These are phyloP conservation scores for Orcinus orca DNA, from an alignment of 2,113 vertebrate genomes.

Conservation along the genomic window DNA sequence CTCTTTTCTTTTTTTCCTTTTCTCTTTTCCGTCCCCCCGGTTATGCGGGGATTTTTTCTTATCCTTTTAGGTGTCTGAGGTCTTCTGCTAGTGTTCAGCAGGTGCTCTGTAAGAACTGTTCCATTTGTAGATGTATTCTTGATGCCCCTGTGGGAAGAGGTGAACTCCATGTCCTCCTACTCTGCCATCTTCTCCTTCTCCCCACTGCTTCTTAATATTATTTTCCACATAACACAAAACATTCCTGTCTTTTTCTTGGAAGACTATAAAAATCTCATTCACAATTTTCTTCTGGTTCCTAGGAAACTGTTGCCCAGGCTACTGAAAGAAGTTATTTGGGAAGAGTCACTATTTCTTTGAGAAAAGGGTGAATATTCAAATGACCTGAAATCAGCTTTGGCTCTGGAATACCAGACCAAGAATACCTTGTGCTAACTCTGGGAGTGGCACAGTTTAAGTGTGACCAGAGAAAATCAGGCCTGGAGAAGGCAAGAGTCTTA, in stretches of 20 bases:
- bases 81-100: background rate
- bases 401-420: background rate
- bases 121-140: background rate
- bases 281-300: constrained; percentile 32
- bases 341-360: background rate
- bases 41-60: background rate
- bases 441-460: background rate
- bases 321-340: background rate
- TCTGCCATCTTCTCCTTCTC: background rate
- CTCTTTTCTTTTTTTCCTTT: background rate
- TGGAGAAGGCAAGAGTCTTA: background rate
- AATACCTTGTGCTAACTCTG: background rate
- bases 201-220: background rate
- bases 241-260: background rate
- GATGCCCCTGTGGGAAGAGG: background rate
- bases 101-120: background rate
- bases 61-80: background rate
- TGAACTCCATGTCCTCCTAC: background rate
- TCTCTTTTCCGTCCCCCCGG: background rate
- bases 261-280: background rate
- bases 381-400: background rate
- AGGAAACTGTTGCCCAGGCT: background rate
- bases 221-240: constrained; percentile 19
- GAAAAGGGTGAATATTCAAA: background rate
- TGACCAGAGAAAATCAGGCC: background rate